A percentile compares a stretch with the other conserved stretches of the same genome.
Conservation (phyloP, 2,888 invertebrate species). For the Tethea ocularis region DNA sequence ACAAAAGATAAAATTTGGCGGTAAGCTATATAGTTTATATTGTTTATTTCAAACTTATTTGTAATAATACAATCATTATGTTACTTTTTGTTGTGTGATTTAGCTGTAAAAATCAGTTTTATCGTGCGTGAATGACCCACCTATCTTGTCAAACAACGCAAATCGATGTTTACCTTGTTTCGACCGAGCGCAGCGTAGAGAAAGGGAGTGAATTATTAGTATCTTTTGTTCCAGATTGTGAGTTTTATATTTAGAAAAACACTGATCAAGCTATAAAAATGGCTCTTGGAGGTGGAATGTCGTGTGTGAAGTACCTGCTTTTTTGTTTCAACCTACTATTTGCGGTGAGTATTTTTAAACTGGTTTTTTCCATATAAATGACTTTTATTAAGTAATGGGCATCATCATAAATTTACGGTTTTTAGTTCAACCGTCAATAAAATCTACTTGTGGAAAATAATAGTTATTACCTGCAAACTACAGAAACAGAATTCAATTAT, state of each 20-base stretch:
- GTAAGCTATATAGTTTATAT: conserved; percentile 31
- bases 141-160: conserved; percentile 39
- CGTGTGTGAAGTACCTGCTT: conserved; percentile 94
- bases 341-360: conserved; percentile 87
- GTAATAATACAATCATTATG: not conserved
- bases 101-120: not conserved
- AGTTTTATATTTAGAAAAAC: conserved; percentile 43
- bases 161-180: conserved; percentile 61
- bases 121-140: conserved; percentile 11
- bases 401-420: too few species aligned
- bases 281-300: conserved; percentile 92
- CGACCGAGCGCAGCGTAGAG: conserved; percentile 30
- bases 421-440: too few species aligned
- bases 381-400: too few species aligned
- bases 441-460: too few species aligned
- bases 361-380: conserved; percentile 16
- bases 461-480: too few species aligned
- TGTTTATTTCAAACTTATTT: not conserved
- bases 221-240: conserved; percentile 69
- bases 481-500: too few species aligned
- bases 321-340: conserved; percentile 94
- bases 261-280: conserved; percentile 75
- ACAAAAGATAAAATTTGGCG: conserved; percentile 37
- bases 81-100: not conserved
- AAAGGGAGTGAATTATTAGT: conserved; percentile 40